phyloP scores from a whole-genome alignment of 1,140 invertebrate species.

The Dinothrombium tinctorium region DNA sequence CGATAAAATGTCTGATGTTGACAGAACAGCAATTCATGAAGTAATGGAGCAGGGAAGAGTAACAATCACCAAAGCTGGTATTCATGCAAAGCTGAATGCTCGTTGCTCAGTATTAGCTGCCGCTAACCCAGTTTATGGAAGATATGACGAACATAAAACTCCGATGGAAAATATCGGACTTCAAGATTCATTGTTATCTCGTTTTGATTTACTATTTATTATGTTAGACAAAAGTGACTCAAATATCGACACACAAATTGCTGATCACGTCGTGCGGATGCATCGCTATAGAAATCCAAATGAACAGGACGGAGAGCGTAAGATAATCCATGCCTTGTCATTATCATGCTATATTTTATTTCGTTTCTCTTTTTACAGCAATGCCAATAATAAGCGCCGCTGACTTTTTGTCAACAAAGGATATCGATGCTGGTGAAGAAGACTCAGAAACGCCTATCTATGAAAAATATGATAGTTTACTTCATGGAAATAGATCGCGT shows the following conservation, averaged over 20 bases:
- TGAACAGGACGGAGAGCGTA: conserved; percentile 74
- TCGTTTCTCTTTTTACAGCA: conserved; percentile 20
- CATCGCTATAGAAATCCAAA: conserved; percentile 72
- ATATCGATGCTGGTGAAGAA: conserved; percentile 23
- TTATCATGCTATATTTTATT: neutral
- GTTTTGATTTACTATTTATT: conserved; percentile 96
- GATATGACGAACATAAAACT: conserved; percentile 94
- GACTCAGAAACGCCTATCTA: conserved; percentile 46
- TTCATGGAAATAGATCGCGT: conserved; percentile 53
- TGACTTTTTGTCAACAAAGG: conserved; percentile 24
- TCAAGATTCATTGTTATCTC: conserved; percentile 90
- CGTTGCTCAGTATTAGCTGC: conserved; percentile 92
- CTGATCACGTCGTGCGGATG: conserved; percentile 91
- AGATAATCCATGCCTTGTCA: conserved; percentile 9
- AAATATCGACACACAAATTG: conserved; percentile 69
- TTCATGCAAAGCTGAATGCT: conserved; percentile 91
- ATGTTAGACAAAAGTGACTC: conserved; percentile 73
- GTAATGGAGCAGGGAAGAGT: conserved; percentile 88
- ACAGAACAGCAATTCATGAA: conserved; percentile 96
- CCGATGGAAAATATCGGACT: conserved; percentile 98
- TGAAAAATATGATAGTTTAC: conserved; percentile 74
- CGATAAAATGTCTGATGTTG: conserved; percentile 99
- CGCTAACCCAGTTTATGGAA: conserved; percentile 97
- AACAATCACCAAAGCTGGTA: conserved; percentile 95
- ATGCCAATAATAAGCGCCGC: conserved; percentile 24